Evolutionary conservation across 2,113 vertebrate species (phyloP).

Genomic region (Ammospiza caudacuta): DNA sequence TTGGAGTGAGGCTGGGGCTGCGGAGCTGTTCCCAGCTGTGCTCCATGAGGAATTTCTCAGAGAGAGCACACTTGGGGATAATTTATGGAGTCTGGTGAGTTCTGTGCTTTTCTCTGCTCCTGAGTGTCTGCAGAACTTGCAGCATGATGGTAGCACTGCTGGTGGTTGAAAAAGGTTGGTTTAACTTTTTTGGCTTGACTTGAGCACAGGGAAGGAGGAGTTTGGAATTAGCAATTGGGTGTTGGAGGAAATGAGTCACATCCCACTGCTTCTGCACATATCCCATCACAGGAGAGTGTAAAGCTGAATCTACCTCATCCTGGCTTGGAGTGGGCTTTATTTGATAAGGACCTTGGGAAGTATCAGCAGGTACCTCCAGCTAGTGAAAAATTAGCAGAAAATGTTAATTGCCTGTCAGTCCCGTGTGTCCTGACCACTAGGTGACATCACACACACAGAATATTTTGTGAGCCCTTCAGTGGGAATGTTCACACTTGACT

Average conservation of each 20-base stretch:
- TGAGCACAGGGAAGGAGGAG: background rate
- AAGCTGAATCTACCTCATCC: background rate
- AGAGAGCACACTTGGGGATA: background rate
- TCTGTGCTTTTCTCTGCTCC: background rate
- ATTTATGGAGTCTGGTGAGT: background rate
- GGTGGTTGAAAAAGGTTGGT: background rate
- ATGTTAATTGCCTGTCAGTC: background rate
- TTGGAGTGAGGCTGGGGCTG: background rate
- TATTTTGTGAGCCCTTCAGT: background rate
- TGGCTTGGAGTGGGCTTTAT: background rate
- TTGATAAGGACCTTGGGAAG: background rate
- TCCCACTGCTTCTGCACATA: background rate
- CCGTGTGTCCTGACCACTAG: constrained; percentile 29
- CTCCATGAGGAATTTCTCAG: fast-evolving
- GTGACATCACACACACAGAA: background rate
- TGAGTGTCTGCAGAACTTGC: background rate
- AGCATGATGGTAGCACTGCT: background rate
- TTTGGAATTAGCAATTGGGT: background rate
- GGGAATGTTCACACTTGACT: background rate
- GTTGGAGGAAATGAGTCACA: background rate
- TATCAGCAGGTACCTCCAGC: background rate
- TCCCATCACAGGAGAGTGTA: background rate
- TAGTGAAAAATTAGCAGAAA: background rate
- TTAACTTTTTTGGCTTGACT: background rate
- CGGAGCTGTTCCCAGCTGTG: fast-evolving